Conservation (phyloP, 2,797 vertebrate genomes). For the Lacerta viridis region DNA sequence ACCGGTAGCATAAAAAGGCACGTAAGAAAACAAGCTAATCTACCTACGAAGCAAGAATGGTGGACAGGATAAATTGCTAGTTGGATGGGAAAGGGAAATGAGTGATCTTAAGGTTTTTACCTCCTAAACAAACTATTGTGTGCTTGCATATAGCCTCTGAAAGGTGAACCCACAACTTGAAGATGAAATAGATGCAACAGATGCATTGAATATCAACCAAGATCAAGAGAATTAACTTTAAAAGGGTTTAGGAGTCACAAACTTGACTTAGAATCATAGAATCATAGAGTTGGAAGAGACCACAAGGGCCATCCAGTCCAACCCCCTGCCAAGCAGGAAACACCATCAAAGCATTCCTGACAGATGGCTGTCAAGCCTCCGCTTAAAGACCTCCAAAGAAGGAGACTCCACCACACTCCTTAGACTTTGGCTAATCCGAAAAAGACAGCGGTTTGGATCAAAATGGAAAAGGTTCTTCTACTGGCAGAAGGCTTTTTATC, state of each 20-base stretch:
- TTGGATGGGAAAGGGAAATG: background rate
- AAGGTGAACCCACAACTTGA: conserved; percentile 4
- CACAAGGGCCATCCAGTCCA: too few species aligned
- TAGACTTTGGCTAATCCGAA: background rate
- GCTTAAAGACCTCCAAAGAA: too few species aligned
- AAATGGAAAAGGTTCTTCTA: background rate
- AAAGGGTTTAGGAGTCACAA: conserved; percentile 12
- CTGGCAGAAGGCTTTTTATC: background rate
- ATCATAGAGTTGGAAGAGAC: too few species aligned
- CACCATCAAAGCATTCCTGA: too few species aligned
- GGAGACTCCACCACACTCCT: too few species aligned
- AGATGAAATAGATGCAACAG: conserved; percentile 5
- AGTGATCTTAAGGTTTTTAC: background rate
- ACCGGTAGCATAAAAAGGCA: background rate
- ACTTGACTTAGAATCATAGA: background rate
- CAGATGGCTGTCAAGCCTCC: too few species aligned
- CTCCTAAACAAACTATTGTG: background rate
- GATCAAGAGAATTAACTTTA: background rate
- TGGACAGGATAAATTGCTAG: background rate
- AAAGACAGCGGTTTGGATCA: background rate
- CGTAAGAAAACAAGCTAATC: background rate
- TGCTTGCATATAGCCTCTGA: conserved; percentile 23
- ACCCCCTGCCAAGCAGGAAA: too few species aligned
- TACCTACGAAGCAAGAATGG: background rate
- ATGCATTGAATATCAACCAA: conserved; percentile 2